A percentile compares a stretch with the other conserved stretches of the same genome.
These are phyloP conservation scores for Pomatorhinus ruficollis DNA, from an alignment of 2,113 vertebrate genomes.

Conservation along the genomic window DNA sequence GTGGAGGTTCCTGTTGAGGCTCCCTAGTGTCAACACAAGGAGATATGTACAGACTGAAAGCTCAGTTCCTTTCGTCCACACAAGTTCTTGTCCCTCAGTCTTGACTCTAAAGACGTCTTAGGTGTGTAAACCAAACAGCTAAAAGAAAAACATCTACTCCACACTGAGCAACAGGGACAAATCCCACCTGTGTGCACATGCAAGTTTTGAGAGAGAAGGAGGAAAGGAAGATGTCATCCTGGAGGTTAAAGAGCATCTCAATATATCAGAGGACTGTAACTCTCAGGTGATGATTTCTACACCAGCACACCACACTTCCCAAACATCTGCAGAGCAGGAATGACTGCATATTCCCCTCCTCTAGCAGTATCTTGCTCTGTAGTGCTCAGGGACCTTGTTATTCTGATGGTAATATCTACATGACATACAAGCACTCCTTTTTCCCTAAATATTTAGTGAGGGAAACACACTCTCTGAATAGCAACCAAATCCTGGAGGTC, in stretches of 20 bases:
- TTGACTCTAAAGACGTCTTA: background rate
- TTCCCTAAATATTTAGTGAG: conserved; percentile 7
- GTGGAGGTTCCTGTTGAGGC: background rate
- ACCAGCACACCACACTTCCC: background rate
- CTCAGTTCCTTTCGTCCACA: background rate
- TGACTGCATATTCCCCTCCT: background rate
- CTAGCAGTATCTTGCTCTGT: background rate
- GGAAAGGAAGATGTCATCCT: background rate
- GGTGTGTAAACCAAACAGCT: background rate
- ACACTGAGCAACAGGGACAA: background rate
- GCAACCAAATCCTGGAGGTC: background rate
- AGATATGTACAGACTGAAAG: background rate
- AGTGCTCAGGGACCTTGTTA: background rate
- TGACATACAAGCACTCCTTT: background rate
- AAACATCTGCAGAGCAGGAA: background rate
- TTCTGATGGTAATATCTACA: background rate
- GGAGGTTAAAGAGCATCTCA: background rate
- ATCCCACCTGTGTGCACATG: background rate
- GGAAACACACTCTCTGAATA: background rate
- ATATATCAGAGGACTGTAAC: background rate
- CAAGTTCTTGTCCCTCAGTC: background rate
- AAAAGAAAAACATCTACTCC: background rate
- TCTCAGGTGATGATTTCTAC: background rate
- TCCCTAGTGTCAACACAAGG: background rate
- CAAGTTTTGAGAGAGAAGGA: background rate